Base-by-base conservation (phyloP, 2,888 invertebrate genomes). In the Xylocampa areola region DNA sequence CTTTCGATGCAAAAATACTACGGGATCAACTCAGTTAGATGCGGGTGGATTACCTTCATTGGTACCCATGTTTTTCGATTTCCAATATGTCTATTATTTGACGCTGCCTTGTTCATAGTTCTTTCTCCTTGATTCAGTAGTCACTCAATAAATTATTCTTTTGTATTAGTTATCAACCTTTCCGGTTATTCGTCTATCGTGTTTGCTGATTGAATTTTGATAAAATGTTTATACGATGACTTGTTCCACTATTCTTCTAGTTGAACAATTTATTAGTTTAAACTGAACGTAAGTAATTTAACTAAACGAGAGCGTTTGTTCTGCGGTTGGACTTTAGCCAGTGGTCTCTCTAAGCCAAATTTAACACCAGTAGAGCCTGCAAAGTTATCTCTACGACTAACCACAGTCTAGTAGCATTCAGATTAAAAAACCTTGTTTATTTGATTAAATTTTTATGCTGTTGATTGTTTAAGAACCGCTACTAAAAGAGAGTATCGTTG, bases 291-390 rank as follows among this genome's bases (percentile, higher is more conserved):
- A 44, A 13, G n/a, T n/a, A n/a, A n/a, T n/a, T 45, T 39, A 44
- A 51, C 44, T 30, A 40, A 52, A 47, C 36, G 64, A 58, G 51
- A 66, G 67, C 67, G 70, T 80, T 79, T 80, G 73, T 74, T 76
- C 58, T 75, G 72, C 50, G 79, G 73, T 80, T 86, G 84, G 83
- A 78, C 36, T 73, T 63, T 37, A 79, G 84, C 83, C 84, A 86
- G 76, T 68, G 66, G 77, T 78, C 75, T 45, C 79, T 73, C 76
- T 76, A 76, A 79, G 76, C 77, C 71, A 69, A 77, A 77, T 82
- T 79, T 80, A 80, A 82, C 68, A 65, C 72, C 55, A 73, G 68
- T 73, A 64, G 55, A 66, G 60, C 75, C 73, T 66, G 58, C 55
- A 63, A 68, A 68, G 50, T 53, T 39, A 51, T 44, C 33, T 37